Evolutionary conservation across 2,113 vertebrate species (phyloP), one percentile per base, ranked within the genome.

Genomic region (Paratilapia polleni): DNA sequence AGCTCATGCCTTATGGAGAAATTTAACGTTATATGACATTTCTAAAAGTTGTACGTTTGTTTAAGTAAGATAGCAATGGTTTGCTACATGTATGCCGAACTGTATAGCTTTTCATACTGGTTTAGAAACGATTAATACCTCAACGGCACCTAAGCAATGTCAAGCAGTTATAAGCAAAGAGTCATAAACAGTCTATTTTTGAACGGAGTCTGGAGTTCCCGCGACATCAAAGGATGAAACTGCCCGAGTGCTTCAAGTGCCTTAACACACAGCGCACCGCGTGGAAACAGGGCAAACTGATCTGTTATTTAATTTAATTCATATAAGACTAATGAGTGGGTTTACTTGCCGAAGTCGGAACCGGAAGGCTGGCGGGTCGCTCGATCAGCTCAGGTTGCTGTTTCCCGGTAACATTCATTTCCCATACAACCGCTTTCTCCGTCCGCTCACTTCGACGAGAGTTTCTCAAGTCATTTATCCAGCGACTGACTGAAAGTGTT

Each of bases 361-460:
- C 96, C 92, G 94, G 94, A 52, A 97, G 96, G 94, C 95, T 96
- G 95, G 92, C 96, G 57, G 96, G 96, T 94, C 96, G 96, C 93
- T 97, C 96, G 81, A 94, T 94, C 93, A 95, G 95, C 94, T 95
- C 96, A 83, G 96, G 93, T 82, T 95, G 91, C 85, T 93, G 94
- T 84, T 96, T 96, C 95, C 96, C 96, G 91, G 96, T 88, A 94
- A 95, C 96, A 88, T 95, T 97, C 97, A 98, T 98, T 88, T 97
- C 97, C 96, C 96, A 94, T 95, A 85, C 91, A 94, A 90, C 91
- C 89, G 85, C 86, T 90, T 92, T 93, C 91, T 92, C 91, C 36
- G 94, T 90, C 92, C 88, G 91, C 94, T 94, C 90, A 92, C 92
- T 93, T 95, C 94, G 83, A 87, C 87, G 41, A 89, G 94, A 93